A percentile compares a stretch with the other conserved stretches of the same genome.
These are phyloP conservation scores for Stichopus horrens DNA, from an alignment of 53 echinoderm and acorn worm genomes.

Conservation along the genomic window DNA sequence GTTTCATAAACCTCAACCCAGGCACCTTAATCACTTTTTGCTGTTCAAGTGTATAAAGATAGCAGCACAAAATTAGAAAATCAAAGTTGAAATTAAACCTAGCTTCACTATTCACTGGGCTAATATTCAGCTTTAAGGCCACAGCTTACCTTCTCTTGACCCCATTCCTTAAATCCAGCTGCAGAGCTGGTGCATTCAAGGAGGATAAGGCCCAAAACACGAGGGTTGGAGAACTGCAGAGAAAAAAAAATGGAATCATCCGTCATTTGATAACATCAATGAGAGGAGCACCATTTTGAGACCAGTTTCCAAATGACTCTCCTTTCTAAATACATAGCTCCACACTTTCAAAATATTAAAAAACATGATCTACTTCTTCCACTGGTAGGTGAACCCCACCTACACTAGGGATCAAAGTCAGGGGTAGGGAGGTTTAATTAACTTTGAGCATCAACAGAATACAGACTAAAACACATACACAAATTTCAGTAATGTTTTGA, in stretches of 20 bases:
- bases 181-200: conserved; percentile 88
- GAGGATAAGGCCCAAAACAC: conserved; percentile 78
- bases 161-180: conserved; percentile 97
- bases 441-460: background rate
- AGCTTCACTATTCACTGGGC: too few species aligned
- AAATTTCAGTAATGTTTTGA: too few species aligned
- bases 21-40: too few species aligned
- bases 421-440: background rate
- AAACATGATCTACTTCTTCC: background rate
- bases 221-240: conserved; percentile 62
- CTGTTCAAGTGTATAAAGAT: too few species aligned
- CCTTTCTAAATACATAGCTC: background rate
- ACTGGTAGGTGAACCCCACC: background rate
- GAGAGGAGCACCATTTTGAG: background rate
- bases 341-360: background rate
- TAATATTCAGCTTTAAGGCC: background rate
- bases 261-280: background rate
- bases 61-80: too few species aligned
- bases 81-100: too few species aligned
- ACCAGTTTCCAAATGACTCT: background rate
- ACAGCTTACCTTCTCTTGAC: conserved; percentile 82
- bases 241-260: conserved; percentile 10
- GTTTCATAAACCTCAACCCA: too few species aligned
- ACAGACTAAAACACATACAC: too few species aligned
- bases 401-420: background rate